A percentile compares a stretch with the other conserved stretches of the same genome.
Conservation (phyloP, 2,888 invertebrate species). For the Platycheirus albimanus region DNA sequence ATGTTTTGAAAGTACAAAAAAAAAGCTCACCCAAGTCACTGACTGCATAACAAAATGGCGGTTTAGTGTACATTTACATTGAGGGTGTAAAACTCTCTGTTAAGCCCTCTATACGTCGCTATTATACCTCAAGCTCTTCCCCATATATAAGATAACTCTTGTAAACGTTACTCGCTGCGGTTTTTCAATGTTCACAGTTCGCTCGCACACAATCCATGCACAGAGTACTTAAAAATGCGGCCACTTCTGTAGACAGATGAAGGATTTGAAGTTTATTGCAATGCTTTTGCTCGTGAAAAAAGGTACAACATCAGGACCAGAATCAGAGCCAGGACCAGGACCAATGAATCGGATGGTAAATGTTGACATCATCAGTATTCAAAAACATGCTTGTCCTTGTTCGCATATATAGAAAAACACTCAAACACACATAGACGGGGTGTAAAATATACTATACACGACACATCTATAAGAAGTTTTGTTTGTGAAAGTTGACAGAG, state of each 20-base stretch:
- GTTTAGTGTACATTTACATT: slow-evolving; percentile 70
- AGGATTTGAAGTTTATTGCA: slow-evolving; percentile 42
- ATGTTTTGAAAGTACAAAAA: slow-evolving; percentile 59
- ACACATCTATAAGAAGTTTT: slow-evolving; percentile 22
- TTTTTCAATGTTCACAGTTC: slow-evolving; percentile 4
- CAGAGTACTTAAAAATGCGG: slow-evolving; percentile 43
- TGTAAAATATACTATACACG: slow-evolving; percentile 30
- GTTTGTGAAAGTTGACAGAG: slow-evolving; percentile 13
- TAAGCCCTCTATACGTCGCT: slow-evolving; percentile 23
- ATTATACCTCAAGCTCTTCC: slow-evolving; percentile 19
- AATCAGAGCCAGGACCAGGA: slow-evolving; percentile 2
- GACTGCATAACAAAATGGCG: slow-evolving; percentile 76
- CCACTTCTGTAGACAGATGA: slow-evolving; percentile 29
- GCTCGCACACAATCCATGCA: slow-evolving; percentile 11
- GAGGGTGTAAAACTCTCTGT: slow-evolving; percentile 48
- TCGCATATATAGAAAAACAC: slow-evolving; percentile 19
- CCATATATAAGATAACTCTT: neutral
- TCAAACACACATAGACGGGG: slow-evolving; percentile 10
- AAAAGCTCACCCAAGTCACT: slow-evolving; percentile 74
- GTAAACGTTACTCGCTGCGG: slow-evolving; percentile 17
- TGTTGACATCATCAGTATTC: slow-evolving; percentile 75
- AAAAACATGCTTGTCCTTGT: slow-evolving; percentile 74
- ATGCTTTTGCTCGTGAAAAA: slow-evolving; percentile 41
- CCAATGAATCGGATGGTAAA: slow-evolving; percentile 47
- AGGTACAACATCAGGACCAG: slow-evolving; percentile 6